Percentiles rank a stretch among this genome's conserved stretches.
Conservation (phyloP, 2,797 vertebrate species). For the Cheirogaleus major region DNA sequence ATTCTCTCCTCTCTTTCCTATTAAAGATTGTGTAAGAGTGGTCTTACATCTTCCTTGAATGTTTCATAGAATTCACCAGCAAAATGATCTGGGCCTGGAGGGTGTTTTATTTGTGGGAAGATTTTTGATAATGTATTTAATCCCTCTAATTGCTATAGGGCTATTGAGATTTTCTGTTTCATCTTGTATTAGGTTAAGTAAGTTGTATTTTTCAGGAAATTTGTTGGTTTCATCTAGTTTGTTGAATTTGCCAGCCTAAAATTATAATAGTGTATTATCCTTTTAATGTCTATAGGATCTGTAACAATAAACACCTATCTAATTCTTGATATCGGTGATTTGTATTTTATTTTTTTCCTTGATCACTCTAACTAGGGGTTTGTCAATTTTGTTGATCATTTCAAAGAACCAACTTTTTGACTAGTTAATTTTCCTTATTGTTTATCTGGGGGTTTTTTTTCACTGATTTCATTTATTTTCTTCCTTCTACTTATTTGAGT, state of each 20-base stretch:
- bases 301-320: neutral
- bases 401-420: constrained; percentile 6
- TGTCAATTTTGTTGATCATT: neutral
- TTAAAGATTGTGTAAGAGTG: neutral
- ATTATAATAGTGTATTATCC: neutral
- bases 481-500: neutral
- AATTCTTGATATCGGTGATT: neutral
- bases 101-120: neutral
- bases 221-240: neutral
- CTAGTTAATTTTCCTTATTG: neutral
- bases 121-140: neutral
- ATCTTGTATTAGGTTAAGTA: neutral
- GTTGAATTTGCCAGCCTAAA: neutral
- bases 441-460: neutral
- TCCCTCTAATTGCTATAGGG: neutral
- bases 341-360: neutral
- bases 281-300: neutral
- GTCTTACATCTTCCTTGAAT: neutral
- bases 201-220: neutral
- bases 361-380: neutral
- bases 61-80: neutral
- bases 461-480: neutral
- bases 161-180: constrained; percentile 32
- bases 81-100: neutral
- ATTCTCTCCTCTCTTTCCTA: neutral